These are phyloP conservation scores for Brevipalpus yothersi DNA, from an alignment of 1,140 invertebrate genomes.

Conservation along the genomic window DNA sequence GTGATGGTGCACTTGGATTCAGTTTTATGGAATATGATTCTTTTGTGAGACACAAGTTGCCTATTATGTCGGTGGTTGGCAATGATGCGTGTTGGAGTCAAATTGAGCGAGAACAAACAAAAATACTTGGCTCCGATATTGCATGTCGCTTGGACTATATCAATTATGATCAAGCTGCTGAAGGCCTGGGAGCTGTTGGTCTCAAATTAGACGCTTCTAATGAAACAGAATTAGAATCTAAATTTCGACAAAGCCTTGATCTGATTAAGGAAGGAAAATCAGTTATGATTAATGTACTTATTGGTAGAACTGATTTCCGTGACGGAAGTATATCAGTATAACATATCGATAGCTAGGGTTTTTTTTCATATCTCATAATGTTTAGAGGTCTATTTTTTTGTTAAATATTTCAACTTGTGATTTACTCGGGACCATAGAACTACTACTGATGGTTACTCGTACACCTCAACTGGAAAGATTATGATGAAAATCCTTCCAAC, in stretches of 20 bases:
- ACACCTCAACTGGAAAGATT: no score
- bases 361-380: no score
- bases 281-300: conserved; percentile 32
- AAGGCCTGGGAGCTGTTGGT: conserved; percentile 31
- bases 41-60: conserved; percentile 32
- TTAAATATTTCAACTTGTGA: no score
- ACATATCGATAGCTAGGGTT: conserved; percentile 3
- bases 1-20: conserved; percentile 37
- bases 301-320: conserved; percentile 36
- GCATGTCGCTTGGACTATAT: conserved; percentile 30
- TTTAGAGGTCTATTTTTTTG: no score
- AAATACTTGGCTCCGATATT: conserved; percentile 30
- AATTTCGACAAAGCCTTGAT: neutral
- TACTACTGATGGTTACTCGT: no score
- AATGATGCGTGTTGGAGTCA: conserved; percentile 44
- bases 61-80: conserved; percentile 33
- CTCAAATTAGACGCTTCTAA: conserved; percentile 19
- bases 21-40: conserved; percentile 36
- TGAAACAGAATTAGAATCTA: conserved; percentile 22
- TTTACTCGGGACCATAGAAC: no score
- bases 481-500: no score
- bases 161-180: conserved; percentile 28
- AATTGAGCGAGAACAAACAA: conserved; percentile 35
- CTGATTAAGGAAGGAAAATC: conserved; percentile 19
- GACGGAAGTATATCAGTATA: conserved; percentile 36